Evolutionary conservation across 2,113 vertebrate genomes (phyloP).

Genomic region (Triplophysa siluroides): DNA sequence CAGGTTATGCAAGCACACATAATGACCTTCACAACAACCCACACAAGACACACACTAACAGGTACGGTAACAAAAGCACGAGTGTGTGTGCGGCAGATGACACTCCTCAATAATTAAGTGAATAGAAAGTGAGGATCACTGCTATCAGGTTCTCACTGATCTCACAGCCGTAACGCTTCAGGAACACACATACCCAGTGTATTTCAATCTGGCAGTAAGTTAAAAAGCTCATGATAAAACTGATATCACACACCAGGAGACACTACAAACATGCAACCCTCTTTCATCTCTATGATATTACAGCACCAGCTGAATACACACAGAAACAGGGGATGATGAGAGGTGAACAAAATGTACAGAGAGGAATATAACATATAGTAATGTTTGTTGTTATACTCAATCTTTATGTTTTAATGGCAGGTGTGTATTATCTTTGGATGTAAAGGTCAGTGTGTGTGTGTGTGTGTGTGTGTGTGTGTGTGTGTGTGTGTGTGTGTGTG

Average conservation of each 20-base stretch:
- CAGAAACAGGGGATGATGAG: not conserved
- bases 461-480: slow-evolving; percentile 10
- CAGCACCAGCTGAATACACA: slow-evolving; percentile 20
- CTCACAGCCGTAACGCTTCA: not conserved
- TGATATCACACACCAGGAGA: not conserved
- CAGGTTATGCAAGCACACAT: slow-evolving; percentile 15
- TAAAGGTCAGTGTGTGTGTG: not conserved
- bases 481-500: slow-evolving; percentile 3
- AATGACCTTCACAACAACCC: slow-evolving; percentile 28
- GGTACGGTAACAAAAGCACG: slow-evolving; percentile 1
- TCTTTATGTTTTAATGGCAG: not conserved
- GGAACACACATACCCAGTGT: not conserved
- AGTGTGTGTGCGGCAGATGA: slow-evolving; percentile 26
- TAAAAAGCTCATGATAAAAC: not conserved
- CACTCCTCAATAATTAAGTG: slow-evolving; percentile 33
- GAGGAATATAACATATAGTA: not conserved
- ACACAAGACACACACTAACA: not conserved
- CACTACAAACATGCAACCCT: slow-evolving; percentile 2
- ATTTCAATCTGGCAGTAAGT: not conserved
- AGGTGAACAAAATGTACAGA: not conserved
- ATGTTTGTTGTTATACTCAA: not conserved
- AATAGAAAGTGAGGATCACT: slow-evolving; percentile 32
- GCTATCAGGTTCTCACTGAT: not conserved
- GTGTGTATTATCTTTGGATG: not conserved
- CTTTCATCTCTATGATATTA: slow-evolving; percentile 8